phyloP scores from a whole-genome alignment of 2,888 invertebrate genomes.

The Lampropteryx suffumata region DNA sequence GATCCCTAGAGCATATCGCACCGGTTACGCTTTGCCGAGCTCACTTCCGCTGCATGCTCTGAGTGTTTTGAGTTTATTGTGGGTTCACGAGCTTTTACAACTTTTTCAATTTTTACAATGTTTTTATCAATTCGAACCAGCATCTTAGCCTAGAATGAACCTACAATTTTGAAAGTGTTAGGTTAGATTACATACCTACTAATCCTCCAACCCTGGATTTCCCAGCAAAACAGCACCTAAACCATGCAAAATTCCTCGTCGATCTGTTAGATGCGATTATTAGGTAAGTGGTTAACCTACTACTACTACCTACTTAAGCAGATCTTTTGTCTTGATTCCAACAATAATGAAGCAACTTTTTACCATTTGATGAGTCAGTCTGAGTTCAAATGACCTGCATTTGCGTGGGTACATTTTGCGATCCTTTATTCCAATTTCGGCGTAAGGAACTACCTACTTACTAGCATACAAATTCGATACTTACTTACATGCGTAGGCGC shows the following conservation, averaged over 20 bases:
- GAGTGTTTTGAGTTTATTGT: constrained; percentile 2
- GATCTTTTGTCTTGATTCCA: neutral
- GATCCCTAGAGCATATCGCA: constrained; percentile 62
- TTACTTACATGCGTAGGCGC: constrained; percentile 4
- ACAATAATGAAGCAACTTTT: neutral
- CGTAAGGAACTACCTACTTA: neutral
- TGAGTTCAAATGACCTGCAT: constrained; percentile 2
- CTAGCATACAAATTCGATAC: neutral
- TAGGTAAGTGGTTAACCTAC: no score
- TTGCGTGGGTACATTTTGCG: constrained; percentile 8
- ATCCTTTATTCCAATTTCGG: constrained; percentile 3
- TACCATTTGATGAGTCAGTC: constrained; percentile 11
- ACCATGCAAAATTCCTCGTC: no score
- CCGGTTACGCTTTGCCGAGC: constrained; percentile 55
- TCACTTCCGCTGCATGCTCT: constrained; percentile 47
- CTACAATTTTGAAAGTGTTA: no score
- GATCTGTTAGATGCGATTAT: no score
- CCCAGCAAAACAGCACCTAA: no score
- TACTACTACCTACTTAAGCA: no score
- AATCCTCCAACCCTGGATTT: no score
- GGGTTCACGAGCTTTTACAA: neutral
- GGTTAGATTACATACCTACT: no score
- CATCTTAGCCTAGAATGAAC: no score
- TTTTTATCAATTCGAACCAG: no score
- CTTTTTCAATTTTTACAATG: no score